Base-by-base conservation (phyloP, 1,140 invertebrate species). In the Drosophila burlai region DNA sequence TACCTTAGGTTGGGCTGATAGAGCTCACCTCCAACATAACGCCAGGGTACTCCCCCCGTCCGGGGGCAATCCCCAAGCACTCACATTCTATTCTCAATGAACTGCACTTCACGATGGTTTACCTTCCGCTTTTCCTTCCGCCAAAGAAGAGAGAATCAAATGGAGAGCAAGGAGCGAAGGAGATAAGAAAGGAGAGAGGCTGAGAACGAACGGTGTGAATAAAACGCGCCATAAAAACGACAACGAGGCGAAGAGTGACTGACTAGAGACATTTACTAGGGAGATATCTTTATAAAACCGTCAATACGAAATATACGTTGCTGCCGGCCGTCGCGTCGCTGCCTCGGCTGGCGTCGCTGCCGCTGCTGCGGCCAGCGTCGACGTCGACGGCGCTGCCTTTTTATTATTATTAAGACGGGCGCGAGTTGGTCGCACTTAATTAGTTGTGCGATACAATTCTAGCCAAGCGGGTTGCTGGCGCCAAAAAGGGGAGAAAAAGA, bases 371-470 rank as follows among this genome's bases (percentile, higher is more conserved):
- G 76, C 31, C 6, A 24, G 11, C 75, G 80, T 46, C 58, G 61
- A 13, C 49, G 81, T 43, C 58, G 61, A 10, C 49, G 73, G 50
- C 60, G 68, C 62, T 60, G 82, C 73, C 54, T 40, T 57, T 57
- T 57, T 57, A 57, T 84, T 91, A 84, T 91, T 90, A 85, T 91
- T 89, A 91, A 91, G 84, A 91, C 84, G 79, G 69, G 82, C 68
- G 80, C 80, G 64, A 73, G 71, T 82, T 79, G 80, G 68, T 72
- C 79, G 64, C 84, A 76, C 71, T 90, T 91, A 91, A 91, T 91
- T 91, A 91, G 89, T 91, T 90, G 89, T 83, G 80, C 89, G 84
- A 77, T 77, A 91, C 80, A 83, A 89, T 91, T 85, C 89, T 83
- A 91, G 76, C 89, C 71, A 85, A 85, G 80, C 84, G 89, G 89